phyloP scores from a whole-genome alignment of 30 jellyfish, hydroid and myxozoan genomes.

The Cassiopea xamachana region DNA sequence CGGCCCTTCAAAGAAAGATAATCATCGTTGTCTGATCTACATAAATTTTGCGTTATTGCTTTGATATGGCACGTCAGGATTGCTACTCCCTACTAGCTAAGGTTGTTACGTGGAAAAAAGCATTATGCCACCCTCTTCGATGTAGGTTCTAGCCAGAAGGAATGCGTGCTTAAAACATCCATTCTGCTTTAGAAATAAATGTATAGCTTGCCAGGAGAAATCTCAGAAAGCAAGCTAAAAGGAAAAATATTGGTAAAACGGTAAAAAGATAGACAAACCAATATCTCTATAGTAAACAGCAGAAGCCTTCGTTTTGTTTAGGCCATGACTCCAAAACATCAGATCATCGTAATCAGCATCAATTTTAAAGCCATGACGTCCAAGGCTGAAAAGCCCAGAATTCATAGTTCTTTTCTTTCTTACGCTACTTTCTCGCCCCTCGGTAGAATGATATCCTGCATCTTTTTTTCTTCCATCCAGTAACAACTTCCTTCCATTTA shows the following conservation, averaged over 20 bases:
- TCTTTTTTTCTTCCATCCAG: neutral
- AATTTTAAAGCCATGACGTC: conserved; percentile 50
- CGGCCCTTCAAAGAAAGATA: too few relatives aligned
- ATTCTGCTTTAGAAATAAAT: too few relatives aligned
- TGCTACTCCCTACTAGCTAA: too few relatives aligned
- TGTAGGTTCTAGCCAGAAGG: too few relatives aligned
- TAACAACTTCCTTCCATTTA: conserved; percentile 49
- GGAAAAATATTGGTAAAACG: neutral
- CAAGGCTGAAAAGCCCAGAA: conserved; percentile 51
- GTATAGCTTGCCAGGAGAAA: neutral
- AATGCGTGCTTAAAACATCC: too few relatives aligned
- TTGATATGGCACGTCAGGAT: too few relatives aligned
- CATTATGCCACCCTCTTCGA: too few relatives aligned
- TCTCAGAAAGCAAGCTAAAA: neutral
- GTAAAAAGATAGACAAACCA: conserved; percentile 29
- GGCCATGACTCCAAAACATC: conserved; percentile 41
- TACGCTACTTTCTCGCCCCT: neutral
- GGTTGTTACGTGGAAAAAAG: too few relatives aligned
- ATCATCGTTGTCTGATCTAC: too few relatives aligned
- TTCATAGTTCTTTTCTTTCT: neutral
- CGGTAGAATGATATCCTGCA: neutral
- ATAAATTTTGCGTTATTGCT: too few relatives aligned
- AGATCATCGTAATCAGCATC: conserved; percentile 76
- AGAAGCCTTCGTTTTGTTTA: conserved; percentile 56
- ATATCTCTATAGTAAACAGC: conserved; percentile 37